Base-by-base conservation (phyloP, 2,888 invertebrate genomes). In the Eristalinus aeneus region DNA sequence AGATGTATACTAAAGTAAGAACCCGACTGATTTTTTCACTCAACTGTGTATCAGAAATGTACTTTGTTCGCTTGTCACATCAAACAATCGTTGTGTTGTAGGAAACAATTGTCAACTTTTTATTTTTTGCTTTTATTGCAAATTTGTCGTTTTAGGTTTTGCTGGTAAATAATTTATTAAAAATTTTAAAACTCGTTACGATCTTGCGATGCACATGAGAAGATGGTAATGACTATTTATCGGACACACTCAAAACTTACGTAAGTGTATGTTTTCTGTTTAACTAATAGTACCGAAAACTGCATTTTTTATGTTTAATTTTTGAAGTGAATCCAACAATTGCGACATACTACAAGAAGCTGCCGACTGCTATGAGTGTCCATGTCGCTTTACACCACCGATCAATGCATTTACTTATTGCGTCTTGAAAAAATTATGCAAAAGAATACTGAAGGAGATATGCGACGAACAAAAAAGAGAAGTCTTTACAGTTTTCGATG, bases 401-500 rank as follows among this genome's bases (percentile, higher is more conserved):
- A 75, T 90, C 12, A 90, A 88, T 84, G 88, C 90, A 16, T 89
- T 89, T 32, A 90, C 90, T 0, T 91, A 90, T 76, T 87, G 88
- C 3, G 67, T 89, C n/a, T 80, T 91, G 0, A 91, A 91, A 58
- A 82, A 88, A 53, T 88, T 91, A 20, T 91, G 91, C 54, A 89
- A 89, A n/a, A 90, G 90, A 76, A 90, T 91, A 23, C 84, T 91
- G 0, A 90, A 88, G 53, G 89, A 88, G 12, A 89, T 89, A 9
- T 89, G 89, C 56, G 12, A 31, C 0, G 76, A 88, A 22, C 54
- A 80, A 36, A 20, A n/a, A 6, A 88, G 87, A 27, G 90, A 91
- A 36, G 89, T 87, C n/a, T 91, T 91, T 65, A 88, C 90, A 8
- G 74, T 91, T 8, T 91, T 91, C 36, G 89, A 89, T 60, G 91